Base-by-base conservation (phyloP, 2,113 vertebrate species). In the Vimba vimba region DNA sequence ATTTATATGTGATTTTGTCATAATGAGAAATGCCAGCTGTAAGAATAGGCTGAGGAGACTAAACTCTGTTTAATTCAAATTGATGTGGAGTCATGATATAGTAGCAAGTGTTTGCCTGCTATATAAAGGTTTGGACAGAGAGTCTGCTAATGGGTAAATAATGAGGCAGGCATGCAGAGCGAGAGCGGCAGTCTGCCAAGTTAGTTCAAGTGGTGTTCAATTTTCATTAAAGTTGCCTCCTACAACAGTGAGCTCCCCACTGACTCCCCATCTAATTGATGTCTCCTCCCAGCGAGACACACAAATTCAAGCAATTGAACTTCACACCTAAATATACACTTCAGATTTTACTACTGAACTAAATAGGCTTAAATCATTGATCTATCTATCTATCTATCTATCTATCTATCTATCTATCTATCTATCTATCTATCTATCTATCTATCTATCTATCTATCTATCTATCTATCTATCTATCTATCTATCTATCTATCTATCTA, bases 141-240 rank as follows among this genome's bases (percentile, higher is more conserved):
- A 30, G 60, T 33, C 21, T 87, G 74, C n/a, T 87, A 83, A 87
- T 59, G 50, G 33, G 77, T 45, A 85, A 76, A 52, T 87, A 81
- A 87, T 87, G 78, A 85, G 64, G 68, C 57, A 60, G 23, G 39
- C 59, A 36, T 69, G 77, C 45, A 52, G 43, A 64, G 52, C 6
- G 52, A 45, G 55, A 36, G 66, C 59, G 85, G 77, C 77, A 80
- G 77, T 71, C 77, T 86, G 85, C 78, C 78, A 81, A 33, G 66
- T 79, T 43, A 69, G 50, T 85, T 79, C 75, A 85, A 85, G 52
- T 45, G 39, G 47, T 52, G 84, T 79, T 85, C 78, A 86, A 71
- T 59, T 81, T 81, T 73, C 84, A 86, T 81, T 86, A 81, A 71
- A 50, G 60, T 68, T 21, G 8, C 79, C 62, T 50, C 25, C 30